Percentiles rank a stretch among this genome's conserved stretches.
These are phyloP conservation scores for Sthenelais limicola DNA, from an alignment of 2,888 invertebrate species.

Conservation along the genomic window DNA sequence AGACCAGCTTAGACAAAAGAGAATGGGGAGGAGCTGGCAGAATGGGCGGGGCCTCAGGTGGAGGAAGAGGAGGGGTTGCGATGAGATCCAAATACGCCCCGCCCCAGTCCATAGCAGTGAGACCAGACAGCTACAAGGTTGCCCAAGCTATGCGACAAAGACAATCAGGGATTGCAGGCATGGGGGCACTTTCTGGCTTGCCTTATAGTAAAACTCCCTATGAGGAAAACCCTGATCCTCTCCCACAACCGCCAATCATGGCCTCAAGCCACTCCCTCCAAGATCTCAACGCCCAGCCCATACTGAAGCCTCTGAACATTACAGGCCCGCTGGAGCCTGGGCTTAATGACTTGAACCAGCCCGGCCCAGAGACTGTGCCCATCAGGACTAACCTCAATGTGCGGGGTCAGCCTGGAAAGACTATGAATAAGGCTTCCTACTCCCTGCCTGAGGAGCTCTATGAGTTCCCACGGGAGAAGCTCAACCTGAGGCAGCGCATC, in stretches of 20 bases:
- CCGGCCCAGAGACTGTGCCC: conserved; percentile 13
- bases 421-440: conserved; percentile 32
- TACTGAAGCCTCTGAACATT: conserved; percentile 9
- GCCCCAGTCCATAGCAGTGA: conserved; percentile 11
- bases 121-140: conserved; percentile 6
- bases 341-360: conserved; percentile 25
- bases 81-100: no score
- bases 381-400: neutral
- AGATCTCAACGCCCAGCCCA: neutral
- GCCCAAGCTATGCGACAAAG: conserved; percentile 11
- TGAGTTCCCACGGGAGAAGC: conserved; percentile 50
- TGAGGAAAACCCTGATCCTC: neutral
- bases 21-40: neutral
- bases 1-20: neutral
- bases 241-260: neutral
- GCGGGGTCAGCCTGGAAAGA: neutral
- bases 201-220: conserved; percentile 16
- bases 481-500: conserved; percentile 46
- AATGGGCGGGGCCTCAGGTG: neutral
- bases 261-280: neutral
- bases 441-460: conserved; percentile 49
- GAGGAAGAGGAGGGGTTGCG: neutral
- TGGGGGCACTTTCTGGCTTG: conserved; percentile 44
- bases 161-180: conserved; percentile 46
- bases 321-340: neutral